These are phyloP conservation scores for Cephus pulcher DNA, from an alignment of 2,888 invertebrate species.

Conservation along the genomic window DNA sequence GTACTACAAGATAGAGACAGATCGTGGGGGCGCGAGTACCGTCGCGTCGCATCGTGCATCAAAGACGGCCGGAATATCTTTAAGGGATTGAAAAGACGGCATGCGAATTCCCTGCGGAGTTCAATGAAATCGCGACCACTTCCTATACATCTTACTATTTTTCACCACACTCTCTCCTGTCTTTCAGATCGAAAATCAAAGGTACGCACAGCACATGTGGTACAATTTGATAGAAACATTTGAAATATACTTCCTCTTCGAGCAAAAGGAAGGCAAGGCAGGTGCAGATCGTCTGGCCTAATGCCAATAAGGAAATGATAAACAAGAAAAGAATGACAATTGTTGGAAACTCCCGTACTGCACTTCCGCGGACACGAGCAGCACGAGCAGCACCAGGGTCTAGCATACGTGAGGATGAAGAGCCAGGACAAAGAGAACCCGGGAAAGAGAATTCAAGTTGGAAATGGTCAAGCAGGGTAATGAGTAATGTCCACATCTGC, in stretches of 20 bases:
- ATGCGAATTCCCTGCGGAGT: neutral
- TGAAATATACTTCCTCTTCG: neutral
- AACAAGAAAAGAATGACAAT: neutral
- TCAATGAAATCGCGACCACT: neutral
- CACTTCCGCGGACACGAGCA: neutral
- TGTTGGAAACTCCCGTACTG: neutral
- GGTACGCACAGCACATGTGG: neutral
- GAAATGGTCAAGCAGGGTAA: conserved; percentile 37
- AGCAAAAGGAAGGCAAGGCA: neutral
- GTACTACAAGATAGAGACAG: too few species aligned
- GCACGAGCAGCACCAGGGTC: neutral
- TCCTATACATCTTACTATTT: neutral
- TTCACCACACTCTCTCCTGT: neutral
- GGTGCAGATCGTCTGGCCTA: neutral
- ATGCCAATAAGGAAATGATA: neutral
- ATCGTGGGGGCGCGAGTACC: too few species aligned
- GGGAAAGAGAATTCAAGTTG: neutral
- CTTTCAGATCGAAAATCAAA: neutral
- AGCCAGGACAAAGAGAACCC: neutral
- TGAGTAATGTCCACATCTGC: conserved; percentile 61
- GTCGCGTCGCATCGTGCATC: too few species aligned
- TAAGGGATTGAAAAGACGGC: neutral
- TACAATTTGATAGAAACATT: neutral
- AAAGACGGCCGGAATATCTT: neutral
- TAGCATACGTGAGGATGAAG: too few species aligned